Evolutionary conservation across 2,888 invertebrate species (phyloP).

Genomic region (Drosophila atroscutellata): DNA sequence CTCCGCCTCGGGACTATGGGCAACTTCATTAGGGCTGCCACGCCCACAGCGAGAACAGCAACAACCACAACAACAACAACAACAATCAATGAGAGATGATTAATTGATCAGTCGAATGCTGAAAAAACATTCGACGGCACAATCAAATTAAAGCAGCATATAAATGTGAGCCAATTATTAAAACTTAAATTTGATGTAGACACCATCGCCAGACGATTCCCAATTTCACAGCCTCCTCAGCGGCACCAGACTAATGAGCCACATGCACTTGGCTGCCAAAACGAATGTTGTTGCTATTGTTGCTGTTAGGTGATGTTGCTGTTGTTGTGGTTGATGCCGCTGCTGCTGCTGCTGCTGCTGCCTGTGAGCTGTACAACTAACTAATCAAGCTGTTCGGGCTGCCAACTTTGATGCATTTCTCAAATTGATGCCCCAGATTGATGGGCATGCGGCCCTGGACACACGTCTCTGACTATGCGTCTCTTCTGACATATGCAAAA

Average conservation of each 20-base stretch:
- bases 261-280: conserved; percentile 69
- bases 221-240: conserved; percentile 74
- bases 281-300: conserved; percentile 37
- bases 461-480: conserved; percentile 36
- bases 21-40: conserved; percentile 67
- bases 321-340: conserved; percentile 15
- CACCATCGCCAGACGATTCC: conserved; percentile 61
- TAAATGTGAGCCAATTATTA: conserved; percentile 78
- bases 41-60: conserved; percentile 54
- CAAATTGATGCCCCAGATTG: conserved; percentile 77
- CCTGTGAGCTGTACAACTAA: conserved; percentile 48
- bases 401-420: conserved; percentile 75
- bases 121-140: conserved; percentile 60
- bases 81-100: conserved; percentile 68
- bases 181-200: conserved; percentile 72
- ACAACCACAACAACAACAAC: conserved; percentile 47
- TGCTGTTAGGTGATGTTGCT: conserved; percentile 22
- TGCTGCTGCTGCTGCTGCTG: conserved; percentile 25
- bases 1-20: conserved; percentile 6
- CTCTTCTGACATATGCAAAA: conserved; percentile 74
- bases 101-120: conserved; percentile 61
- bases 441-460: conserved; percentile 61
- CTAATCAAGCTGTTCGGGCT: conserved; percentile 78
- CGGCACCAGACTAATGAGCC: conserved; percentile 69
- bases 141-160: conserved; percentile 76